These are phyloP conservation scores for Arenaria interpres DNA, from an alignment of 2,113 vertebrate species.

Conservation along the genomic window DNA sequence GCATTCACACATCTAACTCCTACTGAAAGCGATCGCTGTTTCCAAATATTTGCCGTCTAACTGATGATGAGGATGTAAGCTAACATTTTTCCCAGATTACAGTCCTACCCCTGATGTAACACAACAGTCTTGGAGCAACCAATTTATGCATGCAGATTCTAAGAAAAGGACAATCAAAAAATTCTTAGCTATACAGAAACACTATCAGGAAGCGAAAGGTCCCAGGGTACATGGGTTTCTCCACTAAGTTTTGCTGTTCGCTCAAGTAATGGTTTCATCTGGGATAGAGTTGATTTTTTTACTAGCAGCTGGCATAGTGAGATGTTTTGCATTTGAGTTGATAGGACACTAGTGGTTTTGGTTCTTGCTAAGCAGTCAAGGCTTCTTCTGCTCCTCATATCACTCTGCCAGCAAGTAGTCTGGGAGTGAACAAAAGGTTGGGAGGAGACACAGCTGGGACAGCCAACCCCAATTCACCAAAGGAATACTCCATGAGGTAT, in stretches of 20 bases:
- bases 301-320: background rate
- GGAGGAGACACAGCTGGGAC: background rate
- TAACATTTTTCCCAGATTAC: background rate
- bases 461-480: background rate
- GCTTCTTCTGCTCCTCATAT: background rate
- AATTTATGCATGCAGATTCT: background rate
- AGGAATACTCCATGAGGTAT: background rate
- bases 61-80: background rate
- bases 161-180: background rate
- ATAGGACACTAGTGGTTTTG: background rate
- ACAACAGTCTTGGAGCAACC: background rate
- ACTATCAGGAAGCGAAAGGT: background rate
- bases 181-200: background rate
- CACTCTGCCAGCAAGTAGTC: background rate
- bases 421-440: background rate
- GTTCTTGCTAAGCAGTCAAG: background rate
- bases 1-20: background rate
- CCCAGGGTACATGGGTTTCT: background rate
- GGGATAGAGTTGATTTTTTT: background rate
- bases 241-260: background rate
- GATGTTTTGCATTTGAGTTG: background rate
- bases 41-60: slow-evolving; percentile 11
- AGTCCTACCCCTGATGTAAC: background rate
- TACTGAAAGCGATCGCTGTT: background rate
- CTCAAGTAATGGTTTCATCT: background rate